A percentile compares a stretch with the other conserved stretches of the same genome.
These are phyloP conservation scores for Drosophila arawakana DNA, from an alignment of 1,140 invertebrate genomes.

Conservation along the genomic window DNA sequence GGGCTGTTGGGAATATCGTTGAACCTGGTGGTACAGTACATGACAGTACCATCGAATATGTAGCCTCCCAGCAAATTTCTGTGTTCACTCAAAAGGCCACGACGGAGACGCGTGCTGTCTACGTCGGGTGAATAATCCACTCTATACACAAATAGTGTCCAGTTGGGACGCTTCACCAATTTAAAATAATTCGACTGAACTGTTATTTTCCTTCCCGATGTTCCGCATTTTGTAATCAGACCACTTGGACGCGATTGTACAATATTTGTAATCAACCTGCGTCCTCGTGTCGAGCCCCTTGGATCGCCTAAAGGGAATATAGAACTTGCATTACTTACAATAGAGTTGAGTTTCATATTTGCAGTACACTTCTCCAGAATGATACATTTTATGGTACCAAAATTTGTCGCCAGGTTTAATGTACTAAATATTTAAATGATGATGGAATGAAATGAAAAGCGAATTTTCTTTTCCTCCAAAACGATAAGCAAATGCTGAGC, in stretches of 20 bases:
- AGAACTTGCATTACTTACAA: background rate
- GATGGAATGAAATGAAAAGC: too few species aligned
- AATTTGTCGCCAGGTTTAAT: too few species aligned
- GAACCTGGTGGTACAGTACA: conserved; percentile 76
- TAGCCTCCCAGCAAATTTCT: conserved; percentile 74
- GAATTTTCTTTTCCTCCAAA: too few species aligned
- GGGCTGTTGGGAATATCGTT: conserved; percentile 19
- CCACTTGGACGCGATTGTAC: conserved; percentile 60
- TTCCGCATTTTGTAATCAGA: conserved; percentile 55
- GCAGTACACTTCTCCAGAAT: too few species aligned
- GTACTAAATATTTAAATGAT: too few species aligned
- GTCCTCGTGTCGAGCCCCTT: conserved; percentile 71
- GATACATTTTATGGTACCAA: too few species aligned
- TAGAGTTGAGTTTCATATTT: background rate
- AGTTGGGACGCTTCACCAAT: conserved; percentile 88
- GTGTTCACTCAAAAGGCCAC: conserved; percentile 61
- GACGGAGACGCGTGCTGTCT: conserved; percentile 63
- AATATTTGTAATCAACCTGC: conserved; percentile 63
- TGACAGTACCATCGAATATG: conserved; percentile 85
- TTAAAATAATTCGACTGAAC: conserved; percentile 91
- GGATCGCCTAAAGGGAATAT: conserved; percentile 46
- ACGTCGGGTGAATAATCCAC: conserved; percentile 91
- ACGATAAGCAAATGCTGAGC: too few species aligned
- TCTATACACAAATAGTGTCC: conserved; percentile 92
- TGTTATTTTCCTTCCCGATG: conserved; percentile 42